A percentile compares a stretch with the other conserved stretches of the same genome.
Conservation (phyloP, 2,113 vertebrate genomes). For the Bos indicus region DNA sequence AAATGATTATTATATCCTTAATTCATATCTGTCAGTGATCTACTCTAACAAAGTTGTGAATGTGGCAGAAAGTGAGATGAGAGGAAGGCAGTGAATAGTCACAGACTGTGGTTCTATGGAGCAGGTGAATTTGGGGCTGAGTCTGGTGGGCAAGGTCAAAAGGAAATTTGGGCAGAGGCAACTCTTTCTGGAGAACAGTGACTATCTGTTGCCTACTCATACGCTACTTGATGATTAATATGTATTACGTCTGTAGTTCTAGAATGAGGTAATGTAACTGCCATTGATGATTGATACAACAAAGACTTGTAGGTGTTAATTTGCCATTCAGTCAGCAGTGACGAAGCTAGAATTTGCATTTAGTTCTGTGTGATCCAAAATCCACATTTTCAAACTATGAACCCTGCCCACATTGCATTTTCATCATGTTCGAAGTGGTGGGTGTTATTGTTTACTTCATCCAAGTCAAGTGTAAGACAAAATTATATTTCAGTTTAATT, state of each 20-base stretch:
- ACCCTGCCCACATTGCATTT: neutral
- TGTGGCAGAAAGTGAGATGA: neutral
- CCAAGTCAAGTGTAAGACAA: neutral
- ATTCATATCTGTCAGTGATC: neutral
- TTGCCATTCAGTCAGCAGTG: neutral
- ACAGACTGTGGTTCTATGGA: neutral
- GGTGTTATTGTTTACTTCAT: neutral
- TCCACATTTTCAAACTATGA: neutral
- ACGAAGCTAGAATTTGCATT: neutral
- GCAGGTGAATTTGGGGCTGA: neutral
- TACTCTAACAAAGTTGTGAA: neutral
- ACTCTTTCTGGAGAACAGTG: neutral
- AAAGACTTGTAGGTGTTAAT: neutral
- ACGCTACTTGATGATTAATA: neutral
- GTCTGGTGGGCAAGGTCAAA: neutral
- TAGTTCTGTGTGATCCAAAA: neutral
- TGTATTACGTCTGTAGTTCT: neutral
- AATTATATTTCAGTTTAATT: neutral
- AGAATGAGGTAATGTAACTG: neutral
- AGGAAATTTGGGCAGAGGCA: neutral
- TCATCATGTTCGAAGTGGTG: neutral
- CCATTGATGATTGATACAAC: neutral
- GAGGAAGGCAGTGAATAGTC: neutral
- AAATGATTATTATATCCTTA: neutral
- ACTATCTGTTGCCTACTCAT: neutral